Percentiles rank a stretch among this genome's conserved stretches.
phyloP scores from a whole-genome alignment of 2,888 invertebrate genomes.

The Oscheius sp. region DNA sequence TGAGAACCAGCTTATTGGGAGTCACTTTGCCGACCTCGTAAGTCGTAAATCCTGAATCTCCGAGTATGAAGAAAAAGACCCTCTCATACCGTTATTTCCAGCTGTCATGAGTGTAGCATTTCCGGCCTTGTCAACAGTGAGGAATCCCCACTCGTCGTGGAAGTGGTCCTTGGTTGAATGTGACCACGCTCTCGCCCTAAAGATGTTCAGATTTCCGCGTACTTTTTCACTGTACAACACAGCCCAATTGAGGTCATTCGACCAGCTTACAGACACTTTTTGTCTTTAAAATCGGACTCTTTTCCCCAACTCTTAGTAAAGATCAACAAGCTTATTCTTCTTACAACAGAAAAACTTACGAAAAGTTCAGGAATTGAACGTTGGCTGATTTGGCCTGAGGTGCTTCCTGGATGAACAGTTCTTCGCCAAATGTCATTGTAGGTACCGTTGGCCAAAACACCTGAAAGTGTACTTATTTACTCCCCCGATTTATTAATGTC shows the following conservation, averaged over 20 bases:
- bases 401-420: constrained; percentile 70
- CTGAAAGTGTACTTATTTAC: constrained; percentile 28
- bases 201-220: constrained; percentile 18
- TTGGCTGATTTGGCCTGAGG: constrained; percentile 71
- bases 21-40: constrained; percentile 72
- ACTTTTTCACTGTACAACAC: not conserved
- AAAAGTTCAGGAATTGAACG: constrained; percentile 73
- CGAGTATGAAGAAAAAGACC: too few species aligned
- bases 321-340: not conserved
- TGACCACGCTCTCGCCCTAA: constrained; percentile 73
- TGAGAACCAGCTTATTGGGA: constrained; percentile 68
- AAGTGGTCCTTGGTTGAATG: constrained; percentile 74
- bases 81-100: constrained; percentile 71
- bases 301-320: not conserved
- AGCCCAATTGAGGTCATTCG: constrained; percentile 15
- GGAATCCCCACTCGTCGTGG: constrained; percentile 74
- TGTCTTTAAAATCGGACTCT: not conserved
- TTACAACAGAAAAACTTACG: constrained; percentile 54
- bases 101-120: constrained; percentile 74
- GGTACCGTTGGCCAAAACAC: constrained; percentile 74
- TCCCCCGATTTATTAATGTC: not conserved
- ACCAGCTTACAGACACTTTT: constrained; percentile 4
- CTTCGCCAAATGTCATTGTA: constrained; percentile 74
- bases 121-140: constrained; percentile 71
- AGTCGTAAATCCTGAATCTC: constrained; percentile 72